phyloP scores from a whole-genome alignment of 2,888 invertebrate species.

The Xestia sexstrigata region DNA sequence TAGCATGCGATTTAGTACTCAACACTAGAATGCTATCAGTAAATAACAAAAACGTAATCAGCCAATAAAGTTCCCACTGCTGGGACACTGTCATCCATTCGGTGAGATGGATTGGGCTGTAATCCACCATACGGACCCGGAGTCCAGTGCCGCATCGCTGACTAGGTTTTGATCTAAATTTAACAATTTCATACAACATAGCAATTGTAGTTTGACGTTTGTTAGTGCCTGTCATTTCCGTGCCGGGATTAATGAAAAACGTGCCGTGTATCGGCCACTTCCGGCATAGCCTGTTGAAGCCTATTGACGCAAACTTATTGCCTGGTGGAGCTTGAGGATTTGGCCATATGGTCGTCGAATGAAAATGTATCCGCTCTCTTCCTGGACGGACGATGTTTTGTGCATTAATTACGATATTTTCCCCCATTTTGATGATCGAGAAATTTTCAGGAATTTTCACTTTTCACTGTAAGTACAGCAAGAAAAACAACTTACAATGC shows the following conservation, averaged over 20 bases:
- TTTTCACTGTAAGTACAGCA: neutral
- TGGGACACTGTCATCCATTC: neutral
- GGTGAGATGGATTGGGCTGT: neutral
- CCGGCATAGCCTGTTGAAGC: constrained; percentile 30
- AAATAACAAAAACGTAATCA: neutral
- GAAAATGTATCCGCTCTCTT: constrained; percentile 1
- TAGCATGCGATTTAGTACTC: constrained; percentile 11
- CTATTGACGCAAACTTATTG: constrained; percentile 33
- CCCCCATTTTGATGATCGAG: neutral
- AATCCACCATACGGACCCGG: neutral
- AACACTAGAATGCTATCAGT: neutral
- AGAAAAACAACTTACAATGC: neutral
- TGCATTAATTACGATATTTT: neutral
- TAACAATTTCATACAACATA: constrained; percentile 13
- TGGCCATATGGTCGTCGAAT: constrained; percentile 18
- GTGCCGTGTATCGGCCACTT: constrained; percentile 24
- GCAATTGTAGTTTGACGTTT: constrained; percentile 22
- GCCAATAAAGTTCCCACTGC: neutral
- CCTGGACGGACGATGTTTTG: neutral
- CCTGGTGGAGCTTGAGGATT: constrained; percentile 19
- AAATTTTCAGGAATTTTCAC: neutral
- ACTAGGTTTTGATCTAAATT: constrained; percentile 24
- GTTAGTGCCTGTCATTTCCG: constrained; percentile 29
- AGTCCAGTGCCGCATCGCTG: neutral
- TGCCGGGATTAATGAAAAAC: constrained; percentile 44